Conservation (phyloP, 2,888 invertebrate genomes). For the Chironomus tentans region DNA sequence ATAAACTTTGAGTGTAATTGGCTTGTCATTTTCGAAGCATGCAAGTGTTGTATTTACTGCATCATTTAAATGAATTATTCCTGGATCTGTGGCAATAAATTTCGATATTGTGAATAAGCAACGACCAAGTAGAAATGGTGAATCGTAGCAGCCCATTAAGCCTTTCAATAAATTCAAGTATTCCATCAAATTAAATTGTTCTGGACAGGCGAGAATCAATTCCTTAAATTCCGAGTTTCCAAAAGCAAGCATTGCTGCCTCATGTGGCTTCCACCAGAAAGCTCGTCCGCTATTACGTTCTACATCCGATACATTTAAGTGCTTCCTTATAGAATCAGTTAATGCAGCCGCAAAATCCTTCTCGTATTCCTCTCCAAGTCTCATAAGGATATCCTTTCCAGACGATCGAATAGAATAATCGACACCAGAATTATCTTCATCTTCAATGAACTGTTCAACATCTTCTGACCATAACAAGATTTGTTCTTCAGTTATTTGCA, state of each 20-base stretch:
- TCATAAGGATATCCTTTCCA: constrained; percentile 51
- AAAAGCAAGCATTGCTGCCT: constrained; percentile 55
- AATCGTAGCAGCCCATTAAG: constrained; percentile 36
- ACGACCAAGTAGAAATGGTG: constrained; percentile 39
- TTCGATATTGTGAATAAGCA: constrained; percentile 40
- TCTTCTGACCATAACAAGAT: constrained; percentile 52
- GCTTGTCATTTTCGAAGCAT: constrained; percentile 37
- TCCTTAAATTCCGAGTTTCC: constrained; percentile 44
- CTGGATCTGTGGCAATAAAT: constrained; percentile 37
- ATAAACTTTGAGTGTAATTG: constrained; percentile 38
- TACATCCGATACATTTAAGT: constrained; percentile 49
- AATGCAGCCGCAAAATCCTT: constrained; percentile 47
- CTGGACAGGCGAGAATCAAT: constrained; percentile 37
- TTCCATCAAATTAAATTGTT: constrained; percentile 40
- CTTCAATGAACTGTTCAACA: constrained; percentile 59
- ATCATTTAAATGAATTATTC: background rate
- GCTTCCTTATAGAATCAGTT: constrained; percentile 50
- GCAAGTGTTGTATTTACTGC: constrained; percentile 37
- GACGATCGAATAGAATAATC: constrained; percentile 56
- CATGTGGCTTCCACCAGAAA: constrained; percentile 58
- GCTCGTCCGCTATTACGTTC: constrained; percentile 43
- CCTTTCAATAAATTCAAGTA: constrained; percentile 40
- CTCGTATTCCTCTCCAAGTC: constrained; percentile 47
- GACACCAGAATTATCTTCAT: constrained; percentile 55
- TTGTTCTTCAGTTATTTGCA: constrained; percentile 62